Conservation (phyloP, 2,113 vertebrate species). For the Bombycilla garrulus region DNA sequence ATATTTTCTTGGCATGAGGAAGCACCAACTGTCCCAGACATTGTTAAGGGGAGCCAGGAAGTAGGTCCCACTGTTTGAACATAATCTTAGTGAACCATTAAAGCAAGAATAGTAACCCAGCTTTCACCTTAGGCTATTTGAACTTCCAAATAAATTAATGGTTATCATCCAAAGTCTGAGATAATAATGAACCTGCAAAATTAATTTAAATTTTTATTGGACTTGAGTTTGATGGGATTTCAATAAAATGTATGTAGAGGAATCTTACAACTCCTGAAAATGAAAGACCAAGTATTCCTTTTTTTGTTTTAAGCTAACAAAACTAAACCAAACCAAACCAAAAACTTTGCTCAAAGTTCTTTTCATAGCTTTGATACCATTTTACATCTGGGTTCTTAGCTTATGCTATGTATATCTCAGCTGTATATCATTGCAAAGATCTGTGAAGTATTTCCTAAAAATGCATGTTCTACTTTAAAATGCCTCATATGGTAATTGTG, state of each 20-base stretch:
- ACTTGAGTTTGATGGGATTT: not conserved
- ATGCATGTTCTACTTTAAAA: not conserved
- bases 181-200: not conserved
- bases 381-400: not conserved
- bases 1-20: not conserved
- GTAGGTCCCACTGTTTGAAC: not conserved
- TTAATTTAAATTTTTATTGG: not conserved
- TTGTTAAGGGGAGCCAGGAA: not conserved
- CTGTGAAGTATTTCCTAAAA: not conserved
- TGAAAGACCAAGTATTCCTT: not conserved
- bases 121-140: not conserved
- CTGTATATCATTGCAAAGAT: not conserved
- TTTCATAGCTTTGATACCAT: not conserved
- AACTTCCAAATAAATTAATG: not conserved
- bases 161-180: not conserved
- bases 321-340: not conserved
- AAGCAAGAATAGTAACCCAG: not conserved
- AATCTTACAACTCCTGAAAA: not conserved
- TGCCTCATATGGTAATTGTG: accelerated
- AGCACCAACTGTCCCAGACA: not conserved
- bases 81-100: not conserved
- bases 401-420: not conserved
- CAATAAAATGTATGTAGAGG: not conserved
- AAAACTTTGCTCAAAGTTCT: not conserved
- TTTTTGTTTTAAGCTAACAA: not conserved